Evolutionary conservation across 2,888 invertebrate species (phyloP).

Genomic region (Uropetala carovei): DNA sequence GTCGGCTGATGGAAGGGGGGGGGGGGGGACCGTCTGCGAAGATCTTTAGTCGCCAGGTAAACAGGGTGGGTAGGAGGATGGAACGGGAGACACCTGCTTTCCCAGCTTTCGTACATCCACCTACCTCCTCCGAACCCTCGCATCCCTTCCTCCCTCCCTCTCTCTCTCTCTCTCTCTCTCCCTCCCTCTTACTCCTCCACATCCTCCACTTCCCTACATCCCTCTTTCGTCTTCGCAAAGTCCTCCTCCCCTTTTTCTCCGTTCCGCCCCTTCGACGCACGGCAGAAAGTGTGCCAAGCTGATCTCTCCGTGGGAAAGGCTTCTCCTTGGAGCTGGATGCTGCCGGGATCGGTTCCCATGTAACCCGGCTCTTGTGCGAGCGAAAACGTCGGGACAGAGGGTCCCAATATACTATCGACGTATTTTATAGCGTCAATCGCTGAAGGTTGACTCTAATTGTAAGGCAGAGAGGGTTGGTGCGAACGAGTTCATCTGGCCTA

Average conservation of each 20-base stretch:
- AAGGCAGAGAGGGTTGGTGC: background rate
- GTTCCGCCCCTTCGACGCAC: background rate
- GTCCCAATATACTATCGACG: background rate
- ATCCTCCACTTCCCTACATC: background rate
- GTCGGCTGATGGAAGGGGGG: background rate
- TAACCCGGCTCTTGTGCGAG: background rate
- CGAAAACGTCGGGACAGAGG: background rate
- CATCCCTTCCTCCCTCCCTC: background rate
- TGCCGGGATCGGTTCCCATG: conserved; percentile 55
- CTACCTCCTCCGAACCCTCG: background rate
- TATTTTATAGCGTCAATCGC: background rate
- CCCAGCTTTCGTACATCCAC: conserved; percentile 50
- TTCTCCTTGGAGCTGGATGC: conserved; percentile 38
- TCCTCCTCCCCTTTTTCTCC: background rate
- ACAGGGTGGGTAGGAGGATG: conserved; percentile 44
- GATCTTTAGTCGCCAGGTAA: conserved; percentile 60
- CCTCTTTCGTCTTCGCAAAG: background rate
- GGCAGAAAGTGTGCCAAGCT: conserved; percentile 53
- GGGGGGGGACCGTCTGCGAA: conserved; percentile 8
- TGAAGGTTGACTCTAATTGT: background rate
- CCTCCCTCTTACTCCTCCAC: background rate
- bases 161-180: too few species aligned
- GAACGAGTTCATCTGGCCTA: background rate
- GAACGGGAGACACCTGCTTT: conserved; percentile 59
- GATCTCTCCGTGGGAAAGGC: conserved; percentile 44